A percentile compares a stretch with the other conserved stretches of the same genome.
phyloP scores from a whole-genome alignment of 2,888 invertebrate genomes.

The Belgica antarctica region DNA sequence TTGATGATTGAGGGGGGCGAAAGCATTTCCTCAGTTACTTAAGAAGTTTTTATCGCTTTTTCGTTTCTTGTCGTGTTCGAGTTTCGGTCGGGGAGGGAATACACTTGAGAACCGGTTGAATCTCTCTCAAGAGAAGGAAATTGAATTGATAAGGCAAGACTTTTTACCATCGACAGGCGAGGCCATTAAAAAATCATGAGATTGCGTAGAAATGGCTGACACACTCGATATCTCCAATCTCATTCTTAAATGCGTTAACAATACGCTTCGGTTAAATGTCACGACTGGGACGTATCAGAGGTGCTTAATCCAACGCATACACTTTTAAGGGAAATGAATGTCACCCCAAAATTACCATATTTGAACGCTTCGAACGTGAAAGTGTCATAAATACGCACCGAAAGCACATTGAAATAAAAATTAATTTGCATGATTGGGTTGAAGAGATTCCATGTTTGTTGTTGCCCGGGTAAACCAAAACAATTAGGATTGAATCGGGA shows the following conservation, averaged over 20 bases:
- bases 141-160: conserved; percentile 27
- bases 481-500: neutral
- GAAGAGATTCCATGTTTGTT: neutral
- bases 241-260: conserved; percentile 9
- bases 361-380: neutral
- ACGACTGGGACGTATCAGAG: conserved; percentile 27
- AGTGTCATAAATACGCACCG: neutral
- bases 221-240: conserved; percentile 30
- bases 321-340: too few relatives aligned
- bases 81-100: too few relatives aligned
- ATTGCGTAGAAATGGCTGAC: neutral
- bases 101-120: neutral
- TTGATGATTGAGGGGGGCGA: neutral
- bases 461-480: neutral
- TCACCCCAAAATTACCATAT: neutral
- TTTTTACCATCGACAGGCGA: too few relatives aligned
- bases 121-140: neutral
- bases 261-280: neutral
- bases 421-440: neutral
- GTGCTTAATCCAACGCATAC: conserved; percentile 27
- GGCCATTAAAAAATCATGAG: neutral
- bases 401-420: neutral
- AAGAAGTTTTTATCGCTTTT: neutral
- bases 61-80: too few relatives aligned
- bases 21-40: neutral